Evolutionary conservation across 2,113 vertebrate species (phyloP).

Genomic region (Triplophysa rosa): DNA sequence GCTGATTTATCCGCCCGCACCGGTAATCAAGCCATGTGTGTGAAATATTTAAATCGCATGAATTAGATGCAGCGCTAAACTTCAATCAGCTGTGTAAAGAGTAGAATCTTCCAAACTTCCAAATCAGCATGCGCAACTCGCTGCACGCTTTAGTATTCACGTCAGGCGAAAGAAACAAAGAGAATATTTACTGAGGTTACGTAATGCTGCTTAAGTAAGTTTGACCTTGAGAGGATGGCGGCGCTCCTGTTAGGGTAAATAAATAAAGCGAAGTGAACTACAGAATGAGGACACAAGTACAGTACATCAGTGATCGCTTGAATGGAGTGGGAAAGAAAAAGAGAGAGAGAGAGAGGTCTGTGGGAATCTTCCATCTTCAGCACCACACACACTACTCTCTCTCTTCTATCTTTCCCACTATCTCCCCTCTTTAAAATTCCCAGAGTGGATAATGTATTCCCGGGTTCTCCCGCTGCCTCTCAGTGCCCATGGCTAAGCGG

Average conservation of each 20-base stretch:
- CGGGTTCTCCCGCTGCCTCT: slow-evolving; percentile 53
- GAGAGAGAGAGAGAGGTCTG: slow-evolving; percentile 40
- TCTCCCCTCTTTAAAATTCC: slow-evolving; percentile 43
- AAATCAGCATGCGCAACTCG: slow-evolving; percentile 41
- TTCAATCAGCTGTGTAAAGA: slow-evolving; percentile 34
- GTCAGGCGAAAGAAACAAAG: slow-evolving; percentile 49
- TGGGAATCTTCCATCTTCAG: slow-evolving; percentile 56
- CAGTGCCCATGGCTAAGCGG: slow-evolving; percentile 50
- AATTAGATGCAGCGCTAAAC: slow-evolving; percentile 35
- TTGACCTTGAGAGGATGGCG: slow-evolving; percentile 50
- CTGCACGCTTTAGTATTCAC: slow-evolving; percentile 39
- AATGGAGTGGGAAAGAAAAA: background rate
- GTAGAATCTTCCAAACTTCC: slow-evolving; percentile 25
- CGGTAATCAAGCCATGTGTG: slow-evolving; percentile 29
- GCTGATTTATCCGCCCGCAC: slow-evolving; percentile 7
- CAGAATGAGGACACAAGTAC: slow-evolving; percentile 14
- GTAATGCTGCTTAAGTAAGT: slow-evolving; percentile 46
- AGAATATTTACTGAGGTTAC: slow-evolving; percentile 55
- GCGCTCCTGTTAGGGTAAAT: slow-evolving; percentile 18
- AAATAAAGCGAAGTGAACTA: slow-evolving; percentile 30
- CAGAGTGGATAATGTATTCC: slow-evolving; percentile 52
- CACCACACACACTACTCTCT: slow-evolving; percentile 42
- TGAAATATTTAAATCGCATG: slow-evolving; percentile 31
- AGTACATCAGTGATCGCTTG: slow-evolving; percentile 1
- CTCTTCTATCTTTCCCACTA: slow-evolving; percentile 3